Base-by-base conservation (phyloP, 2,888 invertebrate species). In the Drosophila infuscata region DNA sequence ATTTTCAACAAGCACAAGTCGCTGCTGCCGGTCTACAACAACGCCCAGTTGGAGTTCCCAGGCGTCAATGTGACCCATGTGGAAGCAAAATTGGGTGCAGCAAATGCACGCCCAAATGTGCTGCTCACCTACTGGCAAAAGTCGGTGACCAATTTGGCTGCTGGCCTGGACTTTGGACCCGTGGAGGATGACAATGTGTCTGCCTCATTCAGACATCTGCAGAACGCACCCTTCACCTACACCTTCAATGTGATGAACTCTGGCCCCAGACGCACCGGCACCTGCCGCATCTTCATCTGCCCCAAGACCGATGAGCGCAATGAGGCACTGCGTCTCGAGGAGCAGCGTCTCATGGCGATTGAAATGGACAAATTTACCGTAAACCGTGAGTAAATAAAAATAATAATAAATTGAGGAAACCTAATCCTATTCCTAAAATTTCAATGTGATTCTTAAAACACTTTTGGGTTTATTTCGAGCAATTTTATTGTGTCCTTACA, bases 141-240 rank as follows among this genome's bases (percentile, higher is more conserved):
- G 91, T 96, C 96, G 59, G 96, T 97, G 83, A 95, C 97, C 51
- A 96, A 97, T 91, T 92, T 98, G 52, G 96, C 96, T 0, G 95
- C 96, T 32, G 97, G 97, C 0, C 94, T 98, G 60, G 97, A 98
- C 93, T 97, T 97, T 92, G 94, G 94, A 2, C 95, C 95, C 0
- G 52, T 70, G 0, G 54, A 74, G 9, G 94, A 96, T 38, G 97
- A 97, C 0, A 92, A 96, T 0, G 94, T 97, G 2, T 95, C 95
- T 57, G 96, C 95, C 1, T 94, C 96, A 32, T 95, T 96, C 92
- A 96, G 96, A 0, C 97, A 97, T 93, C 94, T 97, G 70, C 96
- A 97, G 93, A 96, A 97, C 89, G 94, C 94, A 7, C 94, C 95
- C 0, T 97, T 95, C 94, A 94, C 93, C 43, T 97, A 96, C 89